Evolutionary conservation across 2,797 vertebrate species (phyloP).

Genomic region (Schizothorax lantsangensis): DNA sequence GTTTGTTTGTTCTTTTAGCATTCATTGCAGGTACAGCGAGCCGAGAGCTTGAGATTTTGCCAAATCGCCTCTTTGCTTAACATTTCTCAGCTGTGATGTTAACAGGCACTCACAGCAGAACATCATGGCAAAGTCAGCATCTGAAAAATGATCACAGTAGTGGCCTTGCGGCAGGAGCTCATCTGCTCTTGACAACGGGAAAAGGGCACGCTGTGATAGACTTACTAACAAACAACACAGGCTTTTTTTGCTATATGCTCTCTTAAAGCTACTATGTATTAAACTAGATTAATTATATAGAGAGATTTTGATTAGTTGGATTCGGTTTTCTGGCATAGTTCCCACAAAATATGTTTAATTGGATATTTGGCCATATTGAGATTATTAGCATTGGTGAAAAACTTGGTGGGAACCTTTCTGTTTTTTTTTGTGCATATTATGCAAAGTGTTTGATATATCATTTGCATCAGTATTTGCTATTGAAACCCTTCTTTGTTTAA

Average conservation of each 20-base stretch:
- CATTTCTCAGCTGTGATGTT: slow-evolving; percentile 30
- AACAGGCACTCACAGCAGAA: slow-evolving; percentile 18
- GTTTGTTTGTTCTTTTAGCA: not conserved
- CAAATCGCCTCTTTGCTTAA: slow-evolving; percentile 34
- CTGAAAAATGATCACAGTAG: slow-evolving; percentile 31
- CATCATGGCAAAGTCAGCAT: not conserved
- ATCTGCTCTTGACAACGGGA: slow-evolving; percentile 26
- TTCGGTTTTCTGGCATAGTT: not conserved
- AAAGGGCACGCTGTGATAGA: not conserved
- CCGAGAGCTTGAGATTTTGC: not conserved
- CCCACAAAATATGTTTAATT: not conserved
- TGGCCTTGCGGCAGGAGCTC: slow-evolving; percentile 20
- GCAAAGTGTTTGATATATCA: not conserved
- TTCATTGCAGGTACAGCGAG: not conserved
- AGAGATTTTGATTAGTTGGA: not conserved
- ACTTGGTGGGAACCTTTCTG: too few relatives aligned
- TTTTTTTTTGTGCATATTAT: not conserved
- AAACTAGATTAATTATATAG: not conserved
- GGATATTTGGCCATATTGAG: not conserved
- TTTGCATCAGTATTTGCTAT: not conserved
- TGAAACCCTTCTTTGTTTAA: not conserved
- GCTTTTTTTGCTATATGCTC: not conserved
- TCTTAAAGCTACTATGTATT: not conserved
- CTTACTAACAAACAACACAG: slow-evolving; percentile 12
- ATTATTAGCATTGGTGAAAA: not conserved